These are phyloP conservation scores for Periphyllus acericola DNA, from an alignment of 2,888 invertebrate genomes.

Conservation along the genomic window DNA sequence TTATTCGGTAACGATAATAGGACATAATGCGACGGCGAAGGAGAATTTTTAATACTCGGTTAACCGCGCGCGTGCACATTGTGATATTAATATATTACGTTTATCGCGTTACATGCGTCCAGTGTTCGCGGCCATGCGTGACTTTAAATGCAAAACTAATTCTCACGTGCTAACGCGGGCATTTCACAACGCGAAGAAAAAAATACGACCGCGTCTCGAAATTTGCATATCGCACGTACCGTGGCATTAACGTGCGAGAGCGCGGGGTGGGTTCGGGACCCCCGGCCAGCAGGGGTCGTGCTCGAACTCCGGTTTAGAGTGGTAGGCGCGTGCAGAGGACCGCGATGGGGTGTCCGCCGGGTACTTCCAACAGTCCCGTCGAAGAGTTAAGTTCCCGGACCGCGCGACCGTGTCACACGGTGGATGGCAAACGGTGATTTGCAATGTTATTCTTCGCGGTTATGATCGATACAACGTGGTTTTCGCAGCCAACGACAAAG, in stretches of 20 bases:
- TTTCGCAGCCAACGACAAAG: too few species aligned
- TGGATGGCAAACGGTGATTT: too few species aligned
- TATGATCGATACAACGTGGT: too few species aligned
- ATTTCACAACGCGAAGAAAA: not conserved
- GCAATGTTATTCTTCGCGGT: too few species aligned
- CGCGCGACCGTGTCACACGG: too few species aligned
- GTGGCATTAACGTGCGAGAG: not conserved
- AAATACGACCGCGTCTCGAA: not conserved
- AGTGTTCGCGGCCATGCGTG: not conserved
- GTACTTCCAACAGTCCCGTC: not conserved
- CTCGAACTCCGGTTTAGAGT: not conserved
- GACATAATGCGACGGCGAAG: not conserved
- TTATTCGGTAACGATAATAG: not conserved
- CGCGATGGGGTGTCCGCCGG: not conserved
- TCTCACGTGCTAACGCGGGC: not conserved
- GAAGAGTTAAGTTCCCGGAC: too few species aligned
- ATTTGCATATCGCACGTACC: not conserved
- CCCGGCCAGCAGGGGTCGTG: not conserved
- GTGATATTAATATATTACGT: not conserved
- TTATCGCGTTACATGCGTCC: not conserved
- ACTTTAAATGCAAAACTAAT: not conserved
- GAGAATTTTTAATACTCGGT: not conserved
- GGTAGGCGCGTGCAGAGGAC: not conserved
- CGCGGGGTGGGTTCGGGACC: not conserved
- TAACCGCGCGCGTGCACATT: not conserved